phyloP scores from a whole-genome alignment of 2,888 invertebrate species.

The Boloria euphrosyne region DNA sequence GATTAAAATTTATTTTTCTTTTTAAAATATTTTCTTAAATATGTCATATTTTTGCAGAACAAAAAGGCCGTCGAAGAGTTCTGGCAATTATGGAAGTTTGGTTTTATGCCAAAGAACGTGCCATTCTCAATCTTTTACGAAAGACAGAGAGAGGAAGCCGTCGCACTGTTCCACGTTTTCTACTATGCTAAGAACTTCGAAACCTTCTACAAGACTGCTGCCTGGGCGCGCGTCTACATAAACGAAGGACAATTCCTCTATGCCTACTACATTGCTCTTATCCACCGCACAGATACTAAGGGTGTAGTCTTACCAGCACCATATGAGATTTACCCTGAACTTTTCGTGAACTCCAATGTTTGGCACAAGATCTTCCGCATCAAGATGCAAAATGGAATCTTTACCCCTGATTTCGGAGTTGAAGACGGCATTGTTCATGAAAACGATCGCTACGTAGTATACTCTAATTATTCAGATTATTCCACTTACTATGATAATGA shows the following conservation, averaged over 20 bases:
- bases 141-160: constrained; percentile 72
- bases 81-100: constrained; percentile 62
- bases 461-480: constrained; percentile 82
- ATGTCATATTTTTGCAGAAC: constrained; percentile 55
- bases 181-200: constrained; percentile 83
- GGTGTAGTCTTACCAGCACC: constrained; percentile 84
- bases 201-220: constrained; percentile 82
- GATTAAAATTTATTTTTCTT: not conserved
- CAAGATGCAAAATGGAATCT: constrained; percentile 65
- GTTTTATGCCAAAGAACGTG: constrained; percentile 73
- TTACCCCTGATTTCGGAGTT: constrained; percentile 51
- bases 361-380: constrained; percentile 68
- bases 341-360: constrained; percentile 83
- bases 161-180: constrained; percentile 80
- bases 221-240: constrained; percentile 80
- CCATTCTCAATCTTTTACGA: constrained; percentile 79
- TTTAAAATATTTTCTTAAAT: not conserved
- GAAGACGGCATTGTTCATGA: constrained; percentile 67
- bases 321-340: constrained; percentile 86
- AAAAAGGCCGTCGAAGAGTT: constrained; percentile 72
- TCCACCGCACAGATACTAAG: constrained; percentile 82
- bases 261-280: constrained; percentile 81
- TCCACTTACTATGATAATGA: constrained; percentile 79
- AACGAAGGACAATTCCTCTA: constrained; percentile 85
- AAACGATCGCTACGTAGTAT: constrained; percentile 70